Conservation (phyloP, 2,888 invertebrate genomes). For the Ceramica pisi region DNA sequence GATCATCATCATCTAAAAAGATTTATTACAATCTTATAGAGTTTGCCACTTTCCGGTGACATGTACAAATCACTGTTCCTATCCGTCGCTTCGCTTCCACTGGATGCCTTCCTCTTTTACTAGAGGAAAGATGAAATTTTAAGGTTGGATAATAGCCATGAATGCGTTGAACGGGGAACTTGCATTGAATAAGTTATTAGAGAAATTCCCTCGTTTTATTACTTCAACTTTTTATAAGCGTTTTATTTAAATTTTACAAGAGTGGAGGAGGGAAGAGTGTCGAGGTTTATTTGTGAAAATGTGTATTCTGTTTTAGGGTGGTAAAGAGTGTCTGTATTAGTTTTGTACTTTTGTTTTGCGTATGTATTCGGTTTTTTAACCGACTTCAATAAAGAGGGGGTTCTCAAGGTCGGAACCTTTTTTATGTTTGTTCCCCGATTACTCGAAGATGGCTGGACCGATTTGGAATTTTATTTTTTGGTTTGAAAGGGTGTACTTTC, state of each 20-base stretch:
- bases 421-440: too few species aligned
- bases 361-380: not conserved
- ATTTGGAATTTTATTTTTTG: too few species aligned
- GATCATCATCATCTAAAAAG: too few species aligned
- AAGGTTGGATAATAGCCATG: slow-evolving; percentile 66
- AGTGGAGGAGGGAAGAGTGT: slow-evolving; percentile 25
- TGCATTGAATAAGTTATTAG: slow-evolving; percentile 71
- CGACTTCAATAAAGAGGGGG: too few species aligned
- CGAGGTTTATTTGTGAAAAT: slow-evolving; percentile 6
- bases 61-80: too few species aligned
- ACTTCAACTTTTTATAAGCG: slow-evolving; percentile 51
- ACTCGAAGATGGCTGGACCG: too few species aligned
- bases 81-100: slow-evolving; percentile 19
- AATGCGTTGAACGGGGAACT: slow-evolving; percentile 63
- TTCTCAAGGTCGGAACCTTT: too few species aligned
- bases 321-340: too few species aligned
- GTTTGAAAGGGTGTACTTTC: too few species aligned
- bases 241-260: slow-evolving; percentile 52
- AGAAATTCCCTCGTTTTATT: slow-evolving; percentile 60
- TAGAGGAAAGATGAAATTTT: slow-evolving; percentile 64
- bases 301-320: not conserved
- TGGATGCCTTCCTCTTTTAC: slow-evolving; percentile 6
- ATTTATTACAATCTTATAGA: too few species aligned
- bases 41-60: too few species aligned
- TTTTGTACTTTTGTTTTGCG: not conserved